Base-by-base conservation (phyloP, 1,140 invertebrate species). In the Drosophila obscura region DNA sequence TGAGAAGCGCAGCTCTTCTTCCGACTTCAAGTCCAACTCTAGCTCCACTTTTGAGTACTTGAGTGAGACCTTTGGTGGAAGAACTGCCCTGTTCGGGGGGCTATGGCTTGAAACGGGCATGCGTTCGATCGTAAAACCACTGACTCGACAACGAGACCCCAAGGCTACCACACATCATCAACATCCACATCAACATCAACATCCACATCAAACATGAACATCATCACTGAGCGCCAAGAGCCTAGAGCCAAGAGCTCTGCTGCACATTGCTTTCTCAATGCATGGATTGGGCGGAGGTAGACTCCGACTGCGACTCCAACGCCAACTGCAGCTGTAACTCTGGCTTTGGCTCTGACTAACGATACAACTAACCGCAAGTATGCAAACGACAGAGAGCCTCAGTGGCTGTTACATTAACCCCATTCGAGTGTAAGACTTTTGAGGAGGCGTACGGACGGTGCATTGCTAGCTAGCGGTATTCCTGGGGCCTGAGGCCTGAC, bases 371-470 rank as follows among this genome's bases (percentile, higher is more conserved):
- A 56, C 73, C 73, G 43, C 73, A 76, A 76, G 56, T 76, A 76
- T 76, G 73, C 73, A 76, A 76, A 76, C 61, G 52, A 44, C 69
- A 41, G 8, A 48, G 52, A 49, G 41, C 55, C 44, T 39, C 31
- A 35, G 31, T 9, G 4, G 51, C 46, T 76, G 73, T 76, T 76
- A 76, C 73, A 76, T 76, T 76, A 76, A 76, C 73, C 73, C 57
- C 73, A 76, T 76, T 76, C 41, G 72, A 16, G 26, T 46, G 11
- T 22, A 41, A 39, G 35, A 39, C 35, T 39, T 39, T 39, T 16
- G 60, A 28, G 60, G 28, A 39, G 57, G 44, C 35, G 69, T 59
- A 57, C 31, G 9, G 31, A 35, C 31, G 31, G 31, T 31, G 31
- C 31, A 31, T 31, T 31, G 31, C 41, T 52, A 43, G 22, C 58